These are phyloP conservation scores for Pentalonia nigronervosa DNA, from an alignment of 1,140 invertebrate species.

Conservation along the genomic window DNA sequence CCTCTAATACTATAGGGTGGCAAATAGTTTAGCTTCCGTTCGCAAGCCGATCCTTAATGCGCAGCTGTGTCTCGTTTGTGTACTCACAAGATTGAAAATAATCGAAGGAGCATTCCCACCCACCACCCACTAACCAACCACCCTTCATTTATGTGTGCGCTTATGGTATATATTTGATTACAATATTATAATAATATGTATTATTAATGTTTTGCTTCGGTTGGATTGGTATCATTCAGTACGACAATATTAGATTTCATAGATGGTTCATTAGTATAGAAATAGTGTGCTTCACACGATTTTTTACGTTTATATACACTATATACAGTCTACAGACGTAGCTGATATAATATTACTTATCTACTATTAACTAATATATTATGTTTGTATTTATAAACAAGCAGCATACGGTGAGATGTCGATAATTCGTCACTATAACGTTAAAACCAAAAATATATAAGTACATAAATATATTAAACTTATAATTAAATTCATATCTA, in stretches of 20 bases:
- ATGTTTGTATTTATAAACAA: not conserved
- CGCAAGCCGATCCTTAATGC: not conserved
- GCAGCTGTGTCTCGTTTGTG: not conserved
- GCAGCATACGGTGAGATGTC: not conserved
- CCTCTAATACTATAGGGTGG: not conserved
- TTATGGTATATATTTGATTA: not conserved
- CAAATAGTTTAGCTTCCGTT: not conserved
- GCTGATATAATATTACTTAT: not conserved
- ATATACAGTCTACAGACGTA: not conserved
- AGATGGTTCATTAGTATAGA: not conserved
- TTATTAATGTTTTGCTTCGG: not conserved
- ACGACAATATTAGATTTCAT: slow-evolving; percentile 8
- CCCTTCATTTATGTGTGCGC: not conserved
- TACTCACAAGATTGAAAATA: not conserved
- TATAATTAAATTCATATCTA: not conserved
- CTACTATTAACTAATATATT: not conserved
- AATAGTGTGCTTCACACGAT: slow-evolving; percentile 3
- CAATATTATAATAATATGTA: not conserved
- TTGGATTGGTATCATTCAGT: not conserved
- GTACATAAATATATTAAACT: too few species aligned
- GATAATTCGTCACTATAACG: not conserved
- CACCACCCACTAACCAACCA: too few species aligned
- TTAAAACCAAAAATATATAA: not conserved
- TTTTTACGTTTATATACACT: not conserved
- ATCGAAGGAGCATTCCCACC: not conserved